These are phyloP conservation scores for Danionella dracula DNA, from an alignment of 2,797 vertebrate genomes.

Conservation along the genomic window DNA sequence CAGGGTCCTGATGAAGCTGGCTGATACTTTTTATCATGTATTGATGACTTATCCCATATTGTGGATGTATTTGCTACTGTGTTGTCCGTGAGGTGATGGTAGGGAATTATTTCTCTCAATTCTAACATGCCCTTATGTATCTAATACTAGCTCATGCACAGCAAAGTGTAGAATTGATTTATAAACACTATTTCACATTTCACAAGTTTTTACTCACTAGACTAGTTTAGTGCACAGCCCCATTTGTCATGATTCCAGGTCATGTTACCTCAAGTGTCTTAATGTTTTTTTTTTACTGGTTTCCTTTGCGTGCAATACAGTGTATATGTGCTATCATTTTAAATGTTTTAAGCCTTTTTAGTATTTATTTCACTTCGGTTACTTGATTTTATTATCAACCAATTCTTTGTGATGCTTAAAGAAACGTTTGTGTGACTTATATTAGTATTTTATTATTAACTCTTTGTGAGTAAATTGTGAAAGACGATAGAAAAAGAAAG, in stretches of 20 bases:
- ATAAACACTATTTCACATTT: too few species aligned
- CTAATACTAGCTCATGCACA: too few species aligned
- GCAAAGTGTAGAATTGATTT: too few species aligned
- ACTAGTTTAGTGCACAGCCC: not conserved
- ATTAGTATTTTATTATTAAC: not conserved
- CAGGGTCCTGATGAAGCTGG: not conserved
- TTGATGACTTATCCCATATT: slow-evolving; percentile 23
- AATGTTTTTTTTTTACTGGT: not conserved
- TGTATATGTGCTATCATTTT: not conserved
- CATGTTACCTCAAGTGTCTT: slow-evolving; percentile 2
- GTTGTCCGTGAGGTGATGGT: too few species aligned
- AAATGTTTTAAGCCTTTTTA: not conserved
- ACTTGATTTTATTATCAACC: not conserved
- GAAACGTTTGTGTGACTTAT: too few species aligned
- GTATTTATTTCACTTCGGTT: not conserved
- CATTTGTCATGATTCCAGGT: not conserved
- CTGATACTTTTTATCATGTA: not conserved
- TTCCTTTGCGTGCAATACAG: not conserved
- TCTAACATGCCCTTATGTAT: too few species aligned
- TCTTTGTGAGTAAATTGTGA: too few species aligned
- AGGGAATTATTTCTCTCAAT: too few species aligned
- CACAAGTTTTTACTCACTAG: too few species aligned
- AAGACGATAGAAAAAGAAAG: too few species aligned
- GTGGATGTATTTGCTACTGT: slow-evolving; percentile 9
- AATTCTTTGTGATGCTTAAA: too few species aligned